phyloP scores from a whole-genome alignment of 1,140 invertebrate genomes.

The Bombus pascuorum region DNA sequence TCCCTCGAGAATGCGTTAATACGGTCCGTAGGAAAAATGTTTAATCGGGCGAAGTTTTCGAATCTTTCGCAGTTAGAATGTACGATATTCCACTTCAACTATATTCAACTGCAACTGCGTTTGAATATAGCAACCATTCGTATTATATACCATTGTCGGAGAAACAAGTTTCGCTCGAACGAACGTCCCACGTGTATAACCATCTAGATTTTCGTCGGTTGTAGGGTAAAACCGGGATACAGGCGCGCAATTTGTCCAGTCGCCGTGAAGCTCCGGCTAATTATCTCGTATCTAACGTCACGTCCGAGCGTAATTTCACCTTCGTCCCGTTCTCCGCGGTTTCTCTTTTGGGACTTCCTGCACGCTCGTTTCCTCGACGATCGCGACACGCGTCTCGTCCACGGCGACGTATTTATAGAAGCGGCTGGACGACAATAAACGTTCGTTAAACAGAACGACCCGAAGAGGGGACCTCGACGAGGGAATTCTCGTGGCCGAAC shows the following conservation, averaged over 20 bases:
- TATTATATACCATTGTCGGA: neutral
- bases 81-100: neutral
- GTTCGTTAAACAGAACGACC: constrained; percentile 45
- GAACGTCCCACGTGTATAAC: neutral
- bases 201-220: neutral
- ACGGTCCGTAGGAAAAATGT: too few relatives aligned
- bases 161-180: neutral
- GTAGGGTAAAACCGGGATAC: neutral
- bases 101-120: neutral
- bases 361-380: constrained; percentile 5
- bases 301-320: constrained; percentile 8
- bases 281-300: constrained; percentile 20
- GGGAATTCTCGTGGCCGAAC: constrained; percentile 27
- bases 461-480: neutral
- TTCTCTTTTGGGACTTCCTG: constrained; percentile 8
- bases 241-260: constrained; percentile 8
- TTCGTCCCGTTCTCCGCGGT: too few relatives aligned
- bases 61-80: neutral
- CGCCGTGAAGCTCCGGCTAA: constrained; percentile 3
- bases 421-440: constrained; percentile 41
- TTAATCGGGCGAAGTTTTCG: neutral
- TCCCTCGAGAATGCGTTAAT: too few relatives aligned
- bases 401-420: constrained; percentile 39
- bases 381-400: neutral
- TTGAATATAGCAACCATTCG: neutral